Conservation (phyloP, 2,888 invertebrate genomes). For the Trisateles emortualis region DNA sequence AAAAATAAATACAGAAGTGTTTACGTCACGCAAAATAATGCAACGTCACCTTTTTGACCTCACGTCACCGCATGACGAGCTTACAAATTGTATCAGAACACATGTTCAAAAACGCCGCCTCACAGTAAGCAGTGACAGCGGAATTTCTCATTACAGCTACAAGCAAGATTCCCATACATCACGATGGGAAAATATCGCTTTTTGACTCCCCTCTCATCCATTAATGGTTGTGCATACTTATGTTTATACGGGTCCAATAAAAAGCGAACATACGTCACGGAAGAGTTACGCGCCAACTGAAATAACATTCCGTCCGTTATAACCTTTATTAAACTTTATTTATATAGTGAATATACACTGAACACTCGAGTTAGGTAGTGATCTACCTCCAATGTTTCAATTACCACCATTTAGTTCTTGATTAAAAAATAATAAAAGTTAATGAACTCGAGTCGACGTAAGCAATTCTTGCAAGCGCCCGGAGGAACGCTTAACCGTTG, state of each 20-base stretch:
- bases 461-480: conserved; percentile 58
- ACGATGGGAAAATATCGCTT: conserved; percentile 82
- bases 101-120: conserved; percentile 66
- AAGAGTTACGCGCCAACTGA: conserved; percentile 46
- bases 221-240: conserved; percentile 70
- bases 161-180: conserved; percentile 81
- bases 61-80: conserved; percentile 40
- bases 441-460: conserved; percentile 60
- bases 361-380: conserved; percentile 9
- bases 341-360: conserved; percentile 12
- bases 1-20: conserved; percentile 9
- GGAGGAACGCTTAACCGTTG: conserved; percentile 54
- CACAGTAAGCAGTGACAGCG: conserved; percentile 81
- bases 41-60: conserved; percentile 38
- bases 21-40: conserved; percentile 23
- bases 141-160: conserved; percentile 84
- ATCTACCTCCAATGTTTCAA: conserved; percentile 41
- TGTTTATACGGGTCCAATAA: conserved; percentile 59
- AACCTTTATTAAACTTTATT: conserved; percentile 1
- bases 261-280: conserved; percentile 50
- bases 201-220: conserved; percentile 73
- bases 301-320: conserved; percentile 36
- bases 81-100: conserved; percentile 48
- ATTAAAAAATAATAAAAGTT: conserved; percentile 62
- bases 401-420: conserved; percentile 45